These are phyloP conservation scores for Solen grandis DNA, from an alignment of 1,140 invertebrate species.

Conservation along the genomic window DNA sequence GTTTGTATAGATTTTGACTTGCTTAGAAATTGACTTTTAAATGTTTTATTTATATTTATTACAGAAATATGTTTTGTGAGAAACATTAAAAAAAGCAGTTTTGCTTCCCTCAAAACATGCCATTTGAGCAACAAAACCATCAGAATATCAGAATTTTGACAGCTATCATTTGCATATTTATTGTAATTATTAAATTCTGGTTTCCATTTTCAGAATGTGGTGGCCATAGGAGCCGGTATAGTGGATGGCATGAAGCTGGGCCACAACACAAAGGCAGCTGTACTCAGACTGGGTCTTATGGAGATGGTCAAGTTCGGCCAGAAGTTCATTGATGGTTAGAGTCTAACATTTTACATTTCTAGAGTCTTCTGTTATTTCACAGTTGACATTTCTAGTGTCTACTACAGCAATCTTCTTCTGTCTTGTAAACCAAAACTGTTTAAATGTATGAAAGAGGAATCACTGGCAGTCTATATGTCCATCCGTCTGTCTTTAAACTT, in stretches of 20 bases:
- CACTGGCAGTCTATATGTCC: not conserved
- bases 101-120: no score
- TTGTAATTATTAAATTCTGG: no score
- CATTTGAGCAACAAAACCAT: no score
- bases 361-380: not conserved
- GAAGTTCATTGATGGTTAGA: conserved; percentile 74
- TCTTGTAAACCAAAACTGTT: not conserved
- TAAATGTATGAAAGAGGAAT: not conserved
- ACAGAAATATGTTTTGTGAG: no score
- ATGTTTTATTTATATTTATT: not conserved
- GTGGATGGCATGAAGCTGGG: conserved; percentile 96
- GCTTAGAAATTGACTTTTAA: not conserved
- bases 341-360: not conserved
- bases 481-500: no score
- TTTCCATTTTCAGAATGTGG: conserved; percentile 91
- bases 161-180: no score
- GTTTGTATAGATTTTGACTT: no score
- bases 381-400: not conserved
- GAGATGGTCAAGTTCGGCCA: conserved; percentile 83
- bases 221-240: conserved; percentile 98
- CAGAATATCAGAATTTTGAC: no score
- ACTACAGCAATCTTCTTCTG: not conserved
- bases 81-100: no score
- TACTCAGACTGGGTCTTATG: conserved; percentile 98
- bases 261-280: conserved; percentile 99